A percentile compares a stretch with the other conserved stretches of the same genome.
Evolutionary conservation across 1,140 invertebrate genomes (phyloP).

Genomic region (Aleiodes sp.): DNA sequence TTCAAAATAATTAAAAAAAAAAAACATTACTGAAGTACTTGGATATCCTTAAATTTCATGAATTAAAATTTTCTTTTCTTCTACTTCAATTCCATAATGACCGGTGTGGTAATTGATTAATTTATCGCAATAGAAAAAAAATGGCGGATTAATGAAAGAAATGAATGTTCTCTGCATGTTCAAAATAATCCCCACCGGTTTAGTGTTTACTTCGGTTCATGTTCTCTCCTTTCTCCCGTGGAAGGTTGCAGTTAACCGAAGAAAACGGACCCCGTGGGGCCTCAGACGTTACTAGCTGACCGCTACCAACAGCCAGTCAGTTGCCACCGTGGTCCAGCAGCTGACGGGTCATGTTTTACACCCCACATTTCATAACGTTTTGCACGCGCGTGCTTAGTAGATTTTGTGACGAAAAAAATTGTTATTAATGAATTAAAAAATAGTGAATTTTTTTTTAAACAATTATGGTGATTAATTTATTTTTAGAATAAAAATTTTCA

Average conservation of each 20-base stretch:
- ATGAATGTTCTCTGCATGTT: neutral
- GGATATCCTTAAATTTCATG: no score
- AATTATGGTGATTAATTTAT: no score
- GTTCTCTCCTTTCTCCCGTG: slow-evolving; percentile 5
- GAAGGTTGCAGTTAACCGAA: slow-evolving; percentile 34
- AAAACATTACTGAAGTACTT: no score
- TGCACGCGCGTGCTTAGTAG: neutral
- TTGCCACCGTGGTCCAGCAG: slow-evolving; percentile 50
- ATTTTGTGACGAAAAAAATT: no score
- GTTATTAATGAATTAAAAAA: no score
- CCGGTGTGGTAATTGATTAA: no score
- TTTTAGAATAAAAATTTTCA: no score
- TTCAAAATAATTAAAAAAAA: no score
- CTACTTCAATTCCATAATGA: no score
- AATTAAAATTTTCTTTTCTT: no score
- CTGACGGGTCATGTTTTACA: slow-evolving; percentile 35
- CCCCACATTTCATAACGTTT: neutral
- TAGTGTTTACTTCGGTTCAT: neutral
- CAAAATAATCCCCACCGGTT: neutral
- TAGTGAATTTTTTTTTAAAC: no score
- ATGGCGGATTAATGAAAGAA: neutral
- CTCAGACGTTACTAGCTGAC: slow-evolving; percentile 41
- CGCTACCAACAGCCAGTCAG: slow-evolving; percentile 45
- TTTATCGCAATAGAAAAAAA: neutral
- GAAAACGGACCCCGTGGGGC: slow-evolving; percentile 43